Evolutionary conservation across 2,797 vertebrate genomes (phyloP), one percentile per base, ranked within the genome.

Genomic region (Mus minutoides): DNA sequence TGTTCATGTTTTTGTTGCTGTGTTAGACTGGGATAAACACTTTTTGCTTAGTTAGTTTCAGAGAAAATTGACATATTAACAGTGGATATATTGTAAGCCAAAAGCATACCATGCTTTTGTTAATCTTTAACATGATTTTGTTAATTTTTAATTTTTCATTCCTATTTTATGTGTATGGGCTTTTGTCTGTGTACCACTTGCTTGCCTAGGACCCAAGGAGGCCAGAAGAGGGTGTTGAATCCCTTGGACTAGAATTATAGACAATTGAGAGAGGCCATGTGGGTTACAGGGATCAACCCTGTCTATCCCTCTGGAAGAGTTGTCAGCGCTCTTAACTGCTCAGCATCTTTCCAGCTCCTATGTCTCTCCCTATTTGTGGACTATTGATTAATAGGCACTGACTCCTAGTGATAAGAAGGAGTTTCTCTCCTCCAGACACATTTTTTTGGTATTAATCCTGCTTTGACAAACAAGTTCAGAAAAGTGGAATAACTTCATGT

Each of bases 401-500:
- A 88, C 64, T 71, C 46, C 52, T 64, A 67, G 34, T 79, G 62
- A 92, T 43, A 92, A 12, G 37, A 93, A 54, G 37, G 84, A 90
- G 11, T 86, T 69, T 94, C 49, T 96, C 71, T 96, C 64, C 89
- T 94, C 64, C 49, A 94, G 56, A 91, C 49, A 69, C 22, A 40
- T 58, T 90, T 64, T 90, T 64, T 52, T 86, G 46, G 90, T 84
- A 75, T 29, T 52, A 86, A 29, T 79, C 24, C 29, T 95, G 9
- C 29, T 24, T 10, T 86, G 17, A 88, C 64, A 94, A 78, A 11
- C 19, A 86, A 89, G 54, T 75, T 90, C 76, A 93, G 60, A 16
- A 87, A 87, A 91, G 78, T 80, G 0, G 84, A 95, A 88, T 94
- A 46, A 69, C 82, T 91, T 96, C 37, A 88, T 79, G 49, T 94